phyloP scores from a whole-genome alignment of 2,797 vertebrate species.

The Melanotaenia trifasciata region DNA sequence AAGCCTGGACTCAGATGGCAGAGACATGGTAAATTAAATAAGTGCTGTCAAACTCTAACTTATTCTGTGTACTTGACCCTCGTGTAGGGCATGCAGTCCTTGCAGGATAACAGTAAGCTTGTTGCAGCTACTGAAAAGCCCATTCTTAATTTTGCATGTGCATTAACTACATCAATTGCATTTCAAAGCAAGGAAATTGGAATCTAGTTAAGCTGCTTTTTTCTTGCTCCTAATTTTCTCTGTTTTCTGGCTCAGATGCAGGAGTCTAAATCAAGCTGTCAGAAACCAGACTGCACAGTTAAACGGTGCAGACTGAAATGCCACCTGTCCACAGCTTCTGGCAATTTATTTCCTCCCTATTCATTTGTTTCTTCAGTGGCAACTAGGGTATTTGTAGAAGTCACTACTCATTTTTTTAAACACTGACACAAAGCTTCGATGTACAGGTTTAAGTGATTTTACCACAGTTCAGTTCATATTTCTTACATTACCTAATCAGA shows the following conservation, averaged over 20 bases:
- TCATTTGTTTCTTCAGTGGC: conserved; percentile 72
- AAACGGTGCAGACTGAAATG: conserved; percentile 79
- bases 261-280: conserved; percentile 81
- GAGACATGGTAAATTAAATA: conserved; percentile 39
- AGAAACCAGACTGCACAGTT: conserved; percentile 78
- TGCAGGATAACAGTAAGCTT: conserved; percentile 30
- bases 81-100: conserved; percentile 22
- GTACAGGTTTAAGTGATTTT: conserved; percentile 15
- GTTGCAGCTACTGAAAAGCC: conserved; percentile 29
- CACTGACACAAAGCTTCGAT: conserved; percentile 8
- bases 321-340: conserved; percentile 78
- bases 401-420: conserved; percentile 29
- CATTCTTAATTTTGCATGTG: conserved; percentile 50
- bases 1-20: conserved; percentile 42
- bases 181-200: conserved; percentile 69
- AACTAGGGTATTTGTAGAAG: conserved; percentile 62
- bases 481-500: conserved; percentile 61
- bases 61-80: conserved; percentile 26
- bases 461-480: conserved; percentile 35
- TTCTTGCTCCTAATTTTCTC: conserved; percentile 58
- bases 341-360: conserved; percentile 70
- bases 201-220: conserved; percentile 64
- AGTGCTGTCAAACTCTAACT: conserved; percentile 28
- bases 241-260: conserved; percentile 69
- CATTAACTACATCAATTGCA: conserved; percentile 59